These are phyloP conservation scores for Nomada hirtipes DNA, from an alignment of 2,888 invertebrate genomes.

Conservation along the genomic window DNA sequence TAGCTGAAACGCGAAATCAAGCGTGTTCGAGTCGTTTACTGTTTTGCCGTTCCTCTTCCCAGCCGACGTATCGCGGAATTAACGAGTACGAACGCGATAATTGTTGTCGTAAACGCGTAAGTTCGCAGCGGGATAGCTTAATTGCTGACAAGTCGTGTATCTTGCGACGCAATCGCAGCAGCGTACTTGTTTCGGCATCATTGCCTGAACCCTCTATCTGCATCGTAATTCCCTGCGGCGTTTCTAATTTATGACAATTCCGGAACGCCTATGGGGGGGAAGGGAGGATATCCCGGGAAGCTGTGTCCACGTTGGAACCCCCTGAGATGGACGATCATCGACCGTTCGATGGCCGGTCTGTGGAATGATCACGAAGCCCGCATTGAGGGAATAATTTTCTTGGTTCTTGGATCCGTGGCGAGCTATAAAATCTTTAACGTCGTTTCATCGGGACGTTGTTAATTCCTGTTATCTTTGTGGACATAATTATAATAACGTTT, in stretches of 20 bases:
- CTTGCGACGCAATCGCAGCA: conserved; percentile 52
- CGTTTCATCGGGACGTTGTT: neutral
- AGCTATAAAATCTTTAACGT: conserved; percentile 1
- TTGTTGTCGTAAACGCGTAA: conserved; percentile 50
- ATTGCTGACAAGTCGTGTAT: conserved; percentile 73
- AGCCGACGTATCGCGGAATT: conserved; percentile 32
- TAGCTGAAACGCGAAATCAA: conserved; percentile 47
- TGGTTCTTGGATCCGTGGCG: conserved; percentile 25
- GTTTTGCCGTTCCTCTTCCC: neutral
- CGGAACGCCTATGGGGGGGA: conserved; percentile 50
- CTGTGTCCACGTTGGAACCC: conserved; percentile 41
- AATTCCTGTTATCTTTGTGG: neutral
- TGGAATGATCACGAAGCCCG: neutral
- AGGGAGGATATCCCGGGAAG: conserved; percentile 54
- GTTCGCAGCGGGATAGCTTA: conserved; percentile 64
- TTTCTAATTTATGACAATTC: conserved; percentile 75
- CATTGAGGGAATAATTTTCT: conserved; percentile 28
- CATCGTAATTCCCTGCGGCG: conserved; percentile 74
- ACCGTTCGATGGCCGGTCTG: conserved; percentile 19
- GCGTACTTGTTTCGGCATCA: conserved; percentile 53
- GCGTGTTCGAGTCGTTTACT: conserved; percentile 23
- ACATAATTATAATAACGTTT: too few species aligned
- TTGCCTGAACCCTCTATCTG: conserved; percentile 57
- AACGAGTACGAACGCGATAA: conserved; percentile 45
- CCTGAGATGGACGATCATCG: conserved; percentile 38